These are phyloP conservation scores for Slavum lentiscoides DNA, from an alignment of 2,888 invertebrate genomes.

Conservation along the genomic window DNA sequence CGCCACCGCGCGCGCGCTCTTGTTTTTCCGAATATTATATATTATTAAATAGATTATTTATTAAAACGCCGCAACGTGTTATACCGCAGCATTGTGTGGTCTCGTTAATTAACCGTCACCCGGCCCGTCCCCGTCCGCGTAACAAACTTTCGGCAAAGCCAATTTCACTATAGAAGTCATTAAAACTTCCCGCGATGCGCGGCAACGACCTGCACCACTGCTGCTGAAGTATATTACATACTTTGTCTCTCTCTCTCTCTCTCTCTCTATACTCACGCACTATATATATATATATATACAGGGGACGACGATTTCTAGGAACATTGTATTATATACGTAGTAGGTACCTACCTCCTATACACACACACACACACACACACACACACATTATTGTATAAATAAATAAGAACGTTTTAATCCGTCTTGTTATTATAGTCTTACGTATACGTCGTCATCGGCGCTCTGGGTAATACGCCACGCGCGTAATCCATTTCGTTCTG, in stretches of 20 bases:
- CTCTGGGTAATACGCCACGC: too few relatives aligned
- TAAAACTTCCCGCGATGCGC: constrained; percentile 36
- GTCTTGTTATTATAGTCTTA: too few relatives aligned
- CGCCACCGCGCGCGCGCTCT: too few relatives aligned
- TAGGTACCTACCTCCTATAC: neutral
- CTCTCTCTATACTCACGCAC: too few relatives aligned
- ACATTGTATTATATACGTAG: too few relatives aligned
- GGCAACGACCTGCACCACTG: neutral
- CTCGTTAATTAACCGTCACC: constrained; percentile 31
- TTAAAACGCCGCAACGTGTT: constrained; percentile 22
- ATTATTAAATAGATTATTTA: constrained; percentile 8
- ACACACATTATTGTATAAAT: neutral
- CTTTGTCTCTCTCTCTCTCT: neutral
- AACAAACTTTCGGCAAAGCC: constrained; percentile 22
- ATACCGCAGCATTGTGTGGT: constrained; percentile 4
- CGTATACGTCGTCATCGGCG: too few relatives aligned
- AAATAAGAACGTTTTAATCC: neutral
- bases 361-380: neutral
- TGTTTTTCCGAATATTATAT: too few relatives aligned
- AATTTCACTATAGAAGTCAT: constrained; percentile 31
- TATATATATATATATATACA: too few relatives aligned
- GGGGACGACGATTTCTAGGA: neutral
- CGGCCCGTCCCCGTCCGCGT: neutral
- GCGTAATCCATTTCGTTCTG: too few relatives aligned
- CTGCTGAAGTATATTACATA: too few relatives aligned